Conservation (phyloP, 1,140 invertebrate genomes). For the Hetaerina americana region DNA sequence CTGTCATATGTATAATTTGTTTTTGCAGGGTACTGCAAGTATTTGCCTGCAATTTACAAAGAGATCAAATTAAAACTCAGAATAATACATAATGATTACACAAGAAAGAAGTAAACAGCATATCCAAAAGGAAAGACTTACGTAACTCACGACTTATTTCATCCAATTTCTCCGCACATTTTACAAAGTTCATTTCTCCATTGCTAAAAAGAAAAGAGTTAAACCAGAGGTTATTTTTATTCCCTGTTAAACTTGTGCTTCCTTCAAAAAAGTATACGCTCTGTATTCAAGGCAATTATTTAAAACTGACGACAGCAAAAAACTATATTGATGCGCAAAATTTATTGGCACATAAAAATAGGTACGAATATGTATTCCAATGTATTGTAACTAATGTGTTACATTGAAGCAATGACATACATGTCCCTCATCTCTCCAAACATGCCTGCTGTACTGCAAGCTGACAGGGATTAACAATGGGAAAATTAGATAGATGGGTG, state of each 20-base stretch:
- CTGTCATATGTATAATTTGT: too few species aligned
- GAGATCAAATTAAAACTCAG: background rate
- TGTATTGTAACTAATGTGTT: background rate
- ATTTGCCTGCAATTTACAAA: background rate
- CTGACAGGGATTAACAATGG: too few species aligned
- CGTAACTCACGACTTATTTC: conserved; percentile 1
- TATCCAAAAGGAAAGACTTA: background rate
- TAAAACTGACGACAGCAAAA: background rate
- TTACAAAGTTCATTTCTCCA: conserved; percentile 1
- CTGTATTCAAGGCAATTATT: too few species aligned
- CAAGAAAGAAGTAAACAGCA: background rate
- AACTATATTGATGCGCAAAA: background rate
- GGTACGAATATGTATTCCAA: background rate
- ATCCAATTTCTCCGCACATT: background rate
- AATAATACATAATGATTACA: background rate
- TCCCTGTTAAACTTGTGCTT: too few species aligned
- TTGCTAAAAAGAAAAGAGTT: conserved; percentile 4
- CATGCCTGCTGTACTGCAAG: too few species aligned
- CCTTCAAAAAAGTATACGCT: too few species aligned
- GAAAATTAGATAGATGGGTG: too few species aligned
- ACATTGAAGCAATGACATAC: background rate
- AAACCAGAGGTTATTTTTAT: background rate
- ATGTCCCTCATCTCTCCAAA: background rate
- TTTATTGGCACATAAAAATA: background rate
- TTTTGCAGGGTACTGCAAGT: background rate